Evolutionary conservation across 2,888 invertebrate genomes (phyloP).

Genomic region (Bursaphelenchus okinawaensis): DNA sequence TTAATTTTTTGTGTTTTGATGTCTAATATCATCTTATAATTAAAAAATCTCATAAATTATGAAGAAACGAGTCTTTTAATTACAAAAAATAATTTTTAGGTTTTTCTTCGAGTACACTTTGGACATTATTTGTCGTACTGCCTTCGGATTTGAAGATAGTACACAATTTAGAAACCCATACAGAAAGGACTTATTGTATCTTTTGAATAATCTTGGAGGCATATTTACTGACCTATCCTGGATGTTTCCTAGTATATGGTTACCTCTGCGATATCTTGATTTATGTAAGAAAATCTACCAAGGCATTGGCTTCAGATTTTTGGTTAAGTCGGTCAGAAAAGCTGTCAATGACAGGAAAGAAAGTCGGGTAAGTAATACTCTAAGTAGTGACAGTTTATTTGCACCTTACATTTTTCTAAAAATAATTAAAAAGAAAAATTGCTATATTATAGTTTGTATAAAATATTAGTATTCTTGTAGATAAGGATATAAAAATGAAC

Average conservation of each 20-base stretch:
- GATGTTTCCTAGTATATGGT: background rate
- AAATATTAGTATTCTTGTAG: background rate
- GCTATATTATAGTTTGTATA: too few species aligned
- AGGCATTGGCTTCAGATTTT: background rate
- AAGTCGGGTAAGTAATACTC: background rate
- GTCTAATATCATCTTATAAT: too few species aligned
- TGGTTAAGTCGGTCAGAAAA: background rate
- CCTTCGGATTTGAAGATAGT: slow-evolving; percentile 55
- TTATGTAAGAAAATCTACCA: background rate
- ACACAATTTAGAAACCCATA: slow-evolving; percentile 19
- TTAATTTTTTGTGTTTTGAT: too few species aligned
- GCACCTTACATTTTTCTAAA: too few species aligned
- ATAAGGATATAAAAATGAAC: background rate
- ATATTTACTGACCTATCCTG: background rate
- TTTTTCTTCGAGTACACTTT: slow-evolving; percentile 61
- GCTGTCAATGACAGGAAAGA: background rate
- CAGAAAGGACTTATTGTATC: background rate
- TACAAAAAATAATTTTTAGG: slow-evolving; percentile 12
- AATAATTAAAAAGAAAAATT: too few species aligned
- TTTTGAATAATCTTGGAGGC: slow-evolving; percentile 8
- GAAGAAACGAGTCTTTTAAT: too few species aligned
- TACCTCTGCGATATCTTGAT: slow-evolving; percentile 13
- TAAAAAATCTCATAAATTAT: too few species aligned
- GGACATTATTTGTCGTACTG: slow-evolving; percentile 62
- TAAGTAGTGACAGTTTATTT: too few species aligned